A percentile compares a stretch with the other conserved stretches of the same genome.
Evolutionary conservation across 1,140 invertebrate genomes (phyloP).

Genomic region (Caenorhabditis remanei): DNA sequence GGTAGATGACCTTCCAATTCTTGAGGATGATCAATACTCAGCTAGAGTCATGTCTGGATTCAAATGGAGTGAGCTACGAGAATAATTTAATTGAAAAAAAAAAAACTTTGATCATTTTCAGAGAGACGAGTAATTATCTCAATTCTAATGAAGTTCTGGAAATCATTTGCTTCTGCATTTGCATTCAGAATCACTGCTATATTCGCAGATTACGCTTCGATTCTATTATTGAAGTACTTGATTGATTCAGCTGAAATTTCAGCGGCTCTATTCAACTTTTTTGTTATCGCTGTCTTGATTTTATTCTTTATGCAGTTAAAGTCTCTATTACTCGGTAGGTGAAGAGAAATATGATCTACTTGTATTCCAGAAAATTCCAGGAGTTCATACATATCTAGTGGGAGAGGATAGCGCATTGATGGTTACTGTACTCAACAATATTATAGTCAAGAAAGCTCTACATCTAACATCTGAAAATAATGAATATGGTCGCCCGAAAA

Average conservation of each 20-base stretch:
- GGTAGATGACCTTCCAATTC: constrained; percentile 35
- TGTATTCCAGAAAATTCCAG: background rate
- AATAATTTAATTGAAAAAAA: background rate
- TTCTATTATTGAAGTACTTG: constrained; percentile 6
- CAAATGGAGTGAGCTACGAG: constrained; percentile 17
- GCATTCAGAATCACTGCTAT: constrained; percentile 32
- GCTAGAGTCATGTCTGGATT: constrained; percentile 39
- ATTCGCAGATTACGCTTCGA: constrained; percentile 34
- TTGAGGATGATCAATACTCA: constrained; percentile 32
- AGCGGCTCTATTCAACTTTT: constrained; percentile 25
- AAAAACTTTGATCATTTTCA: background rate
- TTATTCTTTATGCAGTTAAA: constrained; percentile 43
- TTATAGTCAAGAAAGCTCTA: constrained; percentile 21
- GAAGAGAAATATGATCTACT: background rate
- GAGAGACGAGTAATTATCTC: constrained; percentile 42
- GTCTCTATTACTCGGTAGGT: background rate
- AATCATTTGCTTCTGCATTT: constrained; percentile 26
- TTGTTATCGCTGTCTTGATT: constrained; percentile 24
- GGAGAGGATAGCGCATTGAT: constrained; percentile 43
- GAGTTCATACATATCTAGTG: constrained; percentile 15
- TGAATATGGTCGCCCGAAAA: constrained; percentile 3
- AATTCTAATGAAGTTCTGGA: constrained; percentile 42
- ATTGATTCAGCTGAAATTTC: constrained; percentile 47
- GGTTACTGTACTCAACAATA: constrained; percentile 42
- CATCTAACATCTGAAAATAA: constrained; percentile 33